Evolutionary conservation across 1,140 invertebrate genomes (phyloP).

Genomic region (Zophobas morio): DNA sequence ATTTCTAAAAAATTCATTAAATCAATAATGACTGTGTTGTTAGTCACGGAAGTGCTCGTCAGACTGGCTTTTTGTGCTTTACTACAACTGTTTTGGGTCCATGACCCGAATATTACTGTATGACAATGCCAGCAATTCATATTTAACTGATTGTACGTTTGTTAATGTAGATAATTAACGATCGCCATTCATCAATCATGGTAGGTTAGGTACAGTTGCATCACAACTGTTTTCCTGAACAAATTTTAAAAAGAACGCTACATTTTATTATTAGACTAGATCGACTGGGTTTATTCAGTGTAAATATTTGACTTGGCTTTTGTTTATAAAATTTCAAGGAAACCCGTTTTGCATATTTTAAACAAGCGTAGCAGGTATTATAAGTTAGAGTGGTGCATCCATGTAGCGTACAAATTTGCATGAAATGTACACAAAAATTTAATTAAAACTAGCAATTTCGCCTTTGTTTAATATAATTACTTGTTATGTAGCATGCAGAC

Average conservation of each 20-base stretch:
- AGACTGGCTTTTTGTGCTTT: background rate
- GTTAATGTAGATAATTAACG: no score
- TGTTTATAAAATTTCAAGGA: constrained; percentile 11
- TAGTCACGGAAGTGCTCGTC: constrained; percentile 1
- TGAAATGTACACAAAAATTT: no score
- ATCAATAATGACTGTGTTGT: background rate
- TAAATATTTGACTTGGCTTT: background rate
- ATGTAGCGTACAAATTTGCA: no score
- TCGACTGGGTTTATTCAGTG: background rate
- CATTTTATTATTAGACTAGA: background rate
- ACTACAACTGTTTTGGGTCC: background rate
- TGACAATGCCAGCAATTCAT: no score
- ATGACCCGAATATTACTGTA: no score
- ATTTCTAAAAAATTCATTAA: background rate
- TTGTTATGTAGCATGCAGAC: background rate
- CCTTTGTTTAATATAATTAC: no score
- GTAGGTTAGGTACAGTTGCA: no score
- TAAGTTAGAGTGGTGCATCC: background rate
- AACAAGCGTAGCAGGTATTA: background rate
- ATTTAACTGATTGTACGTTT: no score
- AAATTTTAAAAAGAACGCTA: no score
- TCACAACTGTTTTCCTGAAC: no score
- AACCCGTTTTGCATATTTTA: constrained; percentile 4
- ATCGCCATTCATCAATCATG: no score
- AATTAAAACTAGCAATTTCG: no score